Evolutionary conservation across 2,797 vertebrate genomes (phyloP), one percentile per base, ranked within the genome.

Genomic region (Sebastes kiyomatsui): DNA sequence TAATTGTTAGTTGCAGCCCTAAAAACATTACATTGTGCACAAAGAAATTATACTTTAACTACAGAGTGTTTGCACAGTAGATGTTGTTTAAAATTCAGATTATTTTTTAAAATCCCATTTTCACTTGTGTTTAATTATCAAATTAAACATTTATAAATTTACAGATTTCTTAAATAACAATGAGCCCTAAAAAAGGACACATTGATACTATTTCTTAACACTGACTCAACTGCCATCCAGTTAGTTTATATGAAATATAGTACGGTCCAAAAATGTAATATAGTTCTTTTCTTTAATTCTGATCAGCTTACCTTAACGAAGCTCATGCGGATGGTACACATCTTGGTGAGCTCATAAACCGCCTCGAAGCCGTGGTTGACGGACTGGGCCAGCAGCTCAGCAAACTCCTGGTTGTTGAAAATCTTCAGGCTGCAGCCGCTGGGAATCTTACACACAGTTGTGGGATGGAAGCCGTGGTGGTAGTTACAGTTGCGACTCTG

Each of bases 401-500:
- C 98, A 75, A 99, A 99, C 93, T 99, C 98, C 90, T 99, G 98
- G 85, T 99, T 99, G 90, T 99, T 99, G 92, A 99, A 99, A 83
- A 99, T 99, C 94, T 99, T 99, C 86, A 99, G 90, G 90, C 98
- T 99, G 91, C 98, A 99, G 83, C 97, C 97, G 38, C 97, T 98
- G 72, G 98, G 98, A 88, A 99, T 99, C 96, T 99, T 99, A 89
- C 98, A 99, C 54, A 99, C 98, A 0, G 98, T 99, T 4, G 98
- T 99, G 87, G 98, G 97, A 67, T 99, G 98, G 91, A 99, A 99
- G 7, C 98, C 97, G 0, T 99, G 98, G 69, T 99, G 98, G 92
- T 97, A 99, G 95, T 99, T 99, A 94, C 98, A 99, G 95, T 99
- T 99, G 69, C 98, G 97, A 85, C 98, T 99, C 87, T 99, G 98